Conservation (phyloP, 1,140 invertebrate species). For the Ephestia elutella region DNA sequence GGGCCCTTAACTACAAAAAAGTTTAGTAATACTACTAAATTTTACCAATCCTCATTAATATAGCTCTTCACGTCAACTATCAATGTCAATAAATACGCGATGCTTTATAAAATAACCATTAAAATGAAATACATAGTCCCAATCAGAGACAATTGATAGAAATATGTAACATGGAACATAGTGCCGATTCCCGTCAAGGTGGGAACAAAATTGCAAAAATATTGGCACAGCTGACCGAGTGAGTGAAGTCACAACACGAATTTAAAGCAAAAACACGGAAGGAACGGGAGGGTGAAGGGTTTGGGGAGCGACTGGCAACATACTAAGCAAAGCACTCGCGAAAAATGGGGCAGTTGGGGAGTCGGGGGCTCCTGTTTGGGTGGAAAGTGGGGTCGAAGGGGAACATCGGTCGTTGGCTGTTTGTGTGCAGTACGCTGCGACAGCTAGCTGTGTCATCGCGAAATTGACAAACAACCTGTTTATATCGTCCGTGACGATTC, state of each 20-base stretch:
- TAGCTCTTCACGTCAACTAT: too few relatives aligned
- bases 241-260: constrained; percentile 49
- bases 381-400: constrained; percentile 18
- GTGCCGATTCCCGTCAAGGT: too few relatives aligned
- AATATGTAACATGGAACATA: too few relatives aligned
- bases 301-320: constrained; percentile 31
- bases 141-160: too few relatives aligned
- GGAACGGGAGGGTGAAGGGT: constrained; percentile 31
- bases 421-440: constrained; percentile 58
- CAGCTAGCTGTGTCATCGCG: constrained; percentile 50
- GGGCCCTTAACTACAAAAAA: too few relatives aligned
- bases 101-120: too few relatives aligned
- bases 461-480: constrained; percentile 56
- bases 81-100: too few relatives aligned
- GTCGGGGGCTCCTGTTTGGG: constrained; percentile 16
- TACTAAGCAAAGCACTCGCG: constrained; percentile 39
- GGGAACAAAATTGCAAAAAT: constrained; percentile 6
- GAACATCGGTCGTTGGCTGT: constrained; percentile 34
- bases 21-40: too few relatives aligned
- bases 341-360: constrained; percentile 41
- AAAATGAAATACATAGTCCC: too few relatives aligned
- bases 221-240: constrained; percentile 43
- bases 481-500: constrained; percentile 10
- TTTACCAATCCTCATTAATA: too few relatives aligned
- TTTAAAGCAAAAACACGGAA: constrained; percentile 39